A percentile compares a stretch with the other conserved stretches of the same genome.
Evolutionary conservation across 92 coral and sea anemone species (phyloP).

Genomic region (Plumapathes pennacea): DNA sequence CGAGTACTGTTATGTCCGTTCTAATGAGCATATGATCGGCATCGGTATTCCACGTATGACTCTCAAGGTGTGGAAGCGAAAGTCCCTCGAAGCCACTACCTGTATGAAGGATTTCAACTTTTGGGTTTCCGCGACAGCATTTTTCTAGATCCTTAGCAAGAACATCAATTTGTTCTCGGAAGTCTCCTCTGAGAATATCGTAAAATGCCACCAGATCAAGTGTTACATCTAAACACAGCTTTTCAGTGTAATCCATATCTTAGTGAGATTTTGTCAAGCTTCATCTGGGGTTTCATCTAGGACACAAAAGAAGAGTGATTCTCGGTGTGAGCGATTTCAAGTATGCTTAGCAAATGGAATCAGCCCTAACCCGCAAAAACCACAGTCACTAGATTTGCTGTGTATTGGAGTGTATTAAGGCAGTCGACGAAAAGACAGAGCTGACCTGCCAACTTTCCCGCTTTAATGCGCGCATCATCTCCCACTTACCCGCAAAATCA

Average conservation of each 20-base stretch:
- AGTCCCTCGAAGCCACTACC: conserved; percentile 79
- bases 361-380: too few species aligned
- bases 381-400: too few species aligned
- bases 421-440: too few species aligned
- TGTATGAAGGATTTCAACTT: conserved; percentile 65
- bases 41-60: conserved; percentile 66
- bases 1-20: conserved; percentile 48
- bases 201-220: conserved; percentile 65
- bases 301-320: too few species aligned
- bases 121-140: conserved; percentile 23
- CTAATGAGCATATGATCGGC: conserved; percentile 81
- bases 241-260: conserved; percentile 31
- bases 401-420: too few species aligned
- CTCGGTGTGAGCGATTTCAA: too few species aligned
- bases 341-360: too few species aligned
- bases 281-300: too few species aligned
- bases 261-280: too few species aligned
- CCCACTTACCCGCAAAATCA: too few species aligned
- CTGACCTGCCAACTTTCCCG: too few species aligned
- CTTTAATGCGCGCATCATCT: too few species aligned
- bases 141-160: conserved; percentile 57
- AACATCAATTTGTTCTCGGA: conserved; percentile 15
- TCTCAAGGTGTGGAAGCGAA: conserved; percentile 62
- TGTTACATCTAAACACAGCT: conserved; percentile 25
- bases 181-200: conserved; percentile 60